Base-by-base conservation (phyloP, 2,888 invertebrate species). In the Chironomus riparius region DNA sequence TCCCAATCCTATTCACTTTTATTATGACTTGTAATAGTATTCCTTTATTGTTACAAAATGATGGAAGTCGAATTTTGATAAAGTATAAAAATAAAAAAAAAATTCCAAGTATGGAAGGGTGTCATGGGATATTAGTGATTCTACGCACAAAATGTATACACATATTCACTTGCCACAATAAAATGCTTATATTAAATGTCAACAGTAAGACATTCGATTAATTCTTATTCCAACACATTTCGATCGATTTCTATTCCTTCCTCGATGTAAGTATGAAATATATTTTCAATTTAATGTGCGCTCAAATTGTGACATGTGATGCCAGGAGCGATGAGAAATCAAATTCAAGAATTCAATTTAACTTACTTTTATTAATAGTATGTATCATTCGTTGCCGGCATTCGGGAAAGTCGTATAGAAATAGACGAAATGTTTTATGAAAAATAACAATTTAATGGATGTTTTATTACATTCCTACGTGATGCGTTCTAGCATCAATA, bases 371-470 rank as follows among this genome's bases (percentile, higher is more conserved):
- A 56, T 15, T 56, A 56, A 56, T 56, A 56, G 56, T 56, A 56
- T 56, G 56, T 56, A 56, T 56, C 38, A 38, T 38, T 28, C 28
- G 3, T 28, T 28, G 28, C 6, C 28, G 28, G 28, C 28, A 28
- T 28, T 38, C 10, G 28, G 28, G 28, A 24, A 24, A 24, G 22
- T 24, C 22, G 22, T 24, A 24, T 3, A 28, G 28, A 5, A 28
- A 28, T 28, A 28, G 28, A 28, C 6, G 28, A 28, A 28, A 28
- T 28, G 28, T 28, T 28, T 28, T 28, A 73, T 65, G 73, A 73
- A 65, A 73, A 73, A 73, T 73, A 74, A 65, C 62, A 74, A 74
- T 74, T 74, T 74, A 74, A 74, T 74, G 68, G 74, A 74, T 62
- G 22, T 74, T 74, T 74, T 74, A 74, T 74, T 74, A 65, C 74